Evolutionary conservation across 1,140 invertebrate genomes (phyloP).

Genomic region (Microplitis demolitor): DNA sequence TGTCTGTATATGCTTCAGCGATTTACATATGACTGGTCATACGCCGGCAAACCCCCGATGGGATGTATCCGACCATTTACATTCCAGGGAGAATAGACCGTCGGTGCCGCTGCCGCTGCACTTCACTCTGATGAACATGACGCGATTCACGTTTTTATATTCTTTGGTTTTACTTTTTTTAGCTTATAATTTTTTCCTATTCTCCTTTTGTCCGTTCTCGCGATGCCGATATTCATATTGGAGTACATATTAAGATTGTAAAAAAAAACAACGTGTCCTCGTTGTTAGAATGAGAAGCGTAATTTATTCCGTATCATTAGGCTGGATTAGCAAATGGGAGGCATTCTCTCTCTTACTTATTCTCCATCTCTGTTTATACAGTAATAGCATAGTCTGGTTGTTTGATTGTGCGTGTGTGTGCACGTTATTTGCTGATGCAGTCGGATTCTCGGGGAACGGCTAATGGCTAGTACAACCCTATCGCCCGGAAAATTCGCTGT

Average conservation of each 20-base stretch:
- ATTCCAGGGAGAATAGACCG: conserved; percentile 3
- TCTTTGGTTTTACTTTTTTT: not conserved
- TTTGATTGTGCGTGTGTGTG: too few relatives aligned
- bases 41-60: conserved; percentile 4
- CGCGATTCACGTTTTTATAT: not conserved
- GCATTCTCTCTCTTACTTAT: not conserved
- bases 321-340: not conserved
- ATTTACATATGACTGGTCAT: conserved; percentile 25
- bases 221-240: too few relatives aligned
- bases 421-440: conserved; percentile 21
- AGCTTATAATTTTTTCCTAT: not conserved
- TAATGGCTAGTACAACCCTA: conserved; percentile 23
- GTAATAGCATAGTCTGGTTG: not conserved
- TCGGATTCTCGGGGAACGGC: conserved; percentile 11
- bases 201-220: too few relatives aligned
- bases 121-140: not conserved
- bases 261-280: not conserved
- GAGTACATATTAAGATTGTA: not conserved
- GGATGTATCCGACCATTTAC: conserved; percentile 11
- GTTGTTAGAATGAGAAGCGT: conserved; percentile 4
- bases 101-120: not conserved
- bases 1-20: conserved; percentile 6
- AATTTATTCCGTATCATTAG: conserved; percentile 27
- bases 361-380: not conserved
- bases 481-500: conserved; percentile 25